Evolutionary conservation across 2,113 vertebrate species (phyloP), one percentile per base, ranked within the genome.

Genomic region (Salvelinus fontinalis): DNA sequence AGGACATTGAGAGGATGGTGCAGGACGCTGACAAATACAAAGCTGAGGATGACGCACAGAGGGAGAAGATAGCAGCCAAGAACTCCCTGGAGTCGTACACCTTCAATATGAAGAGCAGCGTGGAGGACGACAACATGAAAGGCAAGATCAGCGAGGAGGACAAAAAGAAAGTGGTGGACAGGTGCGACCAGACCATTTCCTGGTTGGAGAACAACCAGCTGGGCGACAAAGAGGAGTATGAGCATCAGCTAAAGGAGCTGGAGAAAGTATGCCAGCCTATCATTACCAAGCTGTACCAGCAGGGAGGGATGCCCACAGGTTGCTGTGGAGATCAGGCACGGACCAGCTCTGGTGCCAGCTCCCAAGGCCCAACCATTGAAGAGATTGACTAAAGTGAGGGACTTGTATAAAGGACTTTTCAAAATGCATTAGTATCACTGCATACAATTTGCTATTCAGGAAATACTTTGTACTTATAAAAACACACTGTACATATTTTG

Each of bases 1-100:
- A 89, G 2, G 87, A 87, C 1, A 89, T 89, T 14, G 87, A 87
- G 62, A 85, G 71, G 80, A 89, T 89, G 87, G 84, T 89, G 82
- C 79, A 79, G 84, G 84, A 89, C 0, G 87, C 85, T 0, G 87
- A 89, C 3, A 80, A 74, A 34, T 87, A 89, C 84, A 85, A 83
- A 83, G 82, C 79, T 0, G 87, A 89, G 70, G 87, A 89, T 22
- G 44, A 84, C 3, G 48, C 44, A 26, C 87, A 87, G 84, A 84
- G 72, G 75, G 84, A 89, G 1, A 89, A n/a, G 1, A 73, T 89
- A 8, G 16, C 81, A 0, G 73, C 87, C 75, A 89, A 89, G 82
- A 89, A 87, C 81, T 83, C 84, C 4, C 84, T 89, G 81, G 85
- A 89, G 78, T 87, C 87, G 27, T 83, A 74, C 12, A 64, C 82